Base-by-base conservation (phyloP, 2,888 invertebrate genomes). In the Beris chalybata region DNA sequence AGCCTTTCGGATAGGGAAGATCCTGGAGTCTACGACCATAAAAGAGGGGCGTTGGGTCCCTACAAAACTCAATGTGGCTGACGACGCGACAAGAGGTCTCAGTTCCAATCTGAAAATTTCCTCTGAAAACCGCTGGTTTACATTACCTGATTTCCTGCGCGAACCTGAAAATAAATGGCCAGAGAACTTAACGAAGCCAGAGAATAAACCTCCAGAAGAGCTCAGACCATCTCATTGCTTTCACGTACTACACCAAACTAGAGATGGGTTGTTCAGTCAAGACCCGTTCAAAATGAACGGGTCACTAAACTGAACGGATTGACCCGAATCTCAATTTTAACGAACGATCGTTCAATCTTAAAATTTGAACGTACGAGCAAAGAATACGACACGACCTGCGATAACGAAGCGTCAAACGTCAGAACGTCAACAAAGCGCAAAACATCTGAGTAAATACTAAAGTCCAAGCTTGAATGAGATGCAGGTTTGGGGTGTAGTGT, bases 51-150 rank as follows among this genome's bases (percentile, higher is more conserved):
- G 58, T 44, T 69, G 68, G 67, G 64, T 70, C 0, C 67, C 68
- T 4, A 56, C 69, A 12, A 43, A 56, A 3, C 29, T 59, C 5
- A 69, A 70, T 12, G 55, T 69, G 32, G 66, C 65, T 1, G 68
- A 68, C 30, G 66, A 69, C 1, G 61, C 54, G 6, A 68, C 67
- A 11, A 70, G 68, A 44, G 67, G 67, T 67, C 65, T 30, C 15
- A 56, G 9, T 22, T 7, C 29, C 15, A 52, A 7, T 59, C 47
- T 7, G 3, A 38, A 38, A 38, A 7, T 38, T 38, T 38, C 9
- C 9, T 38, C 38, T 38, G 38, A 38, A 38, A 38, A 38, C 38
- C 38, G 64, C 47, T 58, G 64, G 65, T 68, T 65, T 12, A 55
- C 55, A 9, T 48, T 65, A n/a, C 65, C 68, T 43, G 11, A 66